Base-by-base conservation (phyloP, 2,113 vertebrate species). In the Thunnus thynnus region DNA sequence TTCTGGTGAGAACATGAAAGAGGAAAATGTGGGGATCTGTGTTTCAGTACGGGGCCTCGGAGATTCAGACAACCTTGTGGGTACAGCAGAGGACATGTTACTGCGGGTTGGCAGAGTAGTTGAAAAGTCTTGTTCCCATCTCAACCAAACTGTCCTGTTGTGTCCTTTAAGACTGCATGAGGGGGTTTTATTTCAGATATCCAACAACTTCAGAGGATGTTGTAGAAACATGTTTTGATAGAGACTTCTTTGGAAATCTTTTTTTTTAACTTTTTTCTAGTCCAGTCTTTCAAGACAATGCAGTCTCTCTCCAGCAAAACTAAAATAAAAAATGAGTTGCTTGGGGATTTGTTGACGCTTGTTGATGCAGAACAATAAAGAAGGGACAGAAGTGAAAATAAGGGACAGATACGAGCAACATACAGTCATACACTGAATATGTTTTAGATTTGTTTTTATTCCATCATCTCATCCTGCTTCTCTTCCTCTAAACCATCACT, bases 71-170 rank as follows among this genome's bases (percentile, higher is more conserved):
- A 5, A 67, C 55, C 70, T 60, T 48, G 54, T 20, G 30, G 14
- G 47, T 1, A 54, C 55, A 25, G 46, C 2, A 36, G 78, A 74
- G 55, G 71, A 64, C 57, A 36, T 63, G 67, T 55, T 64, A 18
- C 60, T 13, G 68, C 20, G 17, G 56, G 12, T 41, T 16, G 36
- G 41, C 22, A 76, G 72, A 47, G 22, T 16, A 11, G n/a, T n/a
- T 46, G 56, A 46, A 61, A 54, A 44, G 4, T 2, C 3, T 22
- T 27, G 61, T 56, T 52, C 18, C 2, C 16, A 16, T 46, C 57
- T 46, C 16, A 55, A 17, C 6, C 20, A 9, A 20, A 14, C 13
- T 30, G 27, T 4, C 27, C 27, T 30, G 27, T 30, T 0, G 27
- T 14, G 27, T 16, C 52, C 52, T 52, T 27, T 30, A 25, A 69